Percentiles rank a stretch among this genome's conserved stretches.
Conservation (phyloP, 1,140 invertebrate genomes). For the Teleopsis dalmanni region DNA sequence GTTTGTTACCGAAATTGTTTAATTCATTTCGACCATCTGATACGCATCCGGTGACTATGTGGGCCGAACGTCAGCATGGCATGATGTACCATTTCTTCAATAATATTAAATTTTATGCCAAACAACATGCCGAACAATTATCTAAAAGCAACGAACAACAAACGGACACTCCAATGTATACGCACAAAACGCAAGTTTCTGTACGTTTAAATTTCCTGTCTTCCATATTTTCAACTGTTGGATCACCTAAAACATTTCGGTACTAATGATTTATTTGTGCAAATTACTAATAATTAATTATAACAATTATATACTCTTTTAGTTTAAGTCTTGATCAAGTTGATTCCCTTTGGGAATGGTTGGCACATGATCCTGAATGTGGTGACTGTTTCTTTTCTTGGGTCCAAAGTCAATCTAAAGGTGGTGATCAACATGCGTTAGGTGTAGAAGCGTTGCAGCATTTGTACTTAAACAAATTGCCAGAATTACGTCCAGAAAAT, state of each 20-base stretch:
- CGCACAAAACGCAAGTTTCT: slow-evolving; percentile 83
- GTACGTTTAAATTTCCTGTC: slow-evolving; percentile 85
- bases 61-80: slow-evolving; percentile 80
- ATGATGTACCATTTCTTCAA: slow-evolving; percentile 92
- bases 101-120: slow-evolving; percentile 62
- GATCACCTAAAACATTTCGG: slow-evolving; percentile 81
- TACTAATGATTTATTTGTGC: slow-evolving; percentile 24
- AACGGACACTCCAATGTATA: slow-evolving; percentile 51
- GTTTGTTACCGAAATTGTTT: slow-evolving; percentile 81
- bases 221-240: slow-evolving; percentile 82
- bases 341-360: slow-evolving; percentile 82
- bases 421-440: slow-evolving; percentile 83
- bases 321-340: slow-evolving; percentile 82
- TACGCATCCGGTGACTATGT: slow-evolving; percentile 73
- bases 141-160: slow-evolving; percentile 26
- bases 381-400: slow-evolving; percentile 88
- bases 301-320: slow-evolving; percentile 13
- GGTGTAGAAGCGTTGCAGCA: slow-evolving; percentile 78
- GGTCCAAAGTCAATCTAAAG: slow-evolving; percentile 82
- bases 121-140: slow-evolving; percentile 25
- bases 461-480: slow-evolving; percentile 82
- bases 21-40: slow-evolving; percentile 81
- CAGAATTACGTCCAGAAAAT: slow-evolving; percentile 73
- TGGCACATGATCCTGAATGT: slow-evolving; percentile 73
- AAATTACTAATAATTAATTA: slow-evolving; percentile 10